Base-by-base conservation (phyloP, 2,113 vertebrate genomes). In the Danionella cerebrum region DNA sequence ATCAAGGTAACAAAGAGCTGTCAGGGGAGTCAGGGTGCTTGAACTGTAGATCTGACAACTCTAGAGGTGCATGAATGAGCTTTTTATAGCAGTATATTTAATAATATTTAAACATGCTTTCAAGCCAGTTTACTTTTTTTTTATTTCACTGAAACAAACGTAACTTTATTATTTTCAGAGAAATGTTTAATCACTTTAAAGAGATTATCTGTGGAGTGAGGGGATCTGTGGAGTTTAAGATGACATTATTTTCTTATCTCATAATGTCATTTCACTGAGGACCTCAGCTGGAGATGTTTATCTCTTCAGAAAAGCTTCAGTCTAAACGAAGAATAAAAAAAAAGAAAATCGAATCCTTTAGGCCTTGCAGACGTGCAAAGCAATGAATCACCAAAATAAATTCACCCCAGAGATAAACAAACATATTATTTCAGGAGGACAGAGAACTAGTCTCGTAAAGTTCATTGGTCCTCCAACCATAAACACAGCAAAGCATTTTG, bases 321-420 rank as follows among this genome's bases (percentile, higher is more conserved):
- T 76, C 76, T 79, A 70, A 85, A 85, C 84, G 79, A 84, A 79
- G 78, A 85, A 88, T 85, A 85, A 88, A 85, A 86, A 84, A 84
- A 84, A 74, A 74, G 79, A 83, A 86, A 86, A 87, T 86, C 76
- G 73, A 89, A 87, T 86, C 80, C 81, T 72, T 81, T 79, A 83
- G 76, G 80, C 77, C 73, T 83, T 73, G 80, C 82, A 72, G 76
- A 72, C 69, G 73, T 75, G 76, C 75, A 74, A 72, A 75, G 80
- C 85, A 79, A 87, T 86, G 83, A 88, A 85, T 88, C 87, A 83
- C 83, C 78, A 78, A 81, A 84, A 88, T 84, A 84, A 86, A 88
- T 88, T 81, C 78, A 78, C 85, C 76, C 82, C 62, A 35, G 81
- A 86, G 85, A 87, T 84, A 83, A 86, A 85, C 84, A 88, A 87